These are phyloP conservation scores for Ammodytes marinus DNA, from an alignment of 2,113 vertebrate genomes.

Conservation along the genomic window DNA sequence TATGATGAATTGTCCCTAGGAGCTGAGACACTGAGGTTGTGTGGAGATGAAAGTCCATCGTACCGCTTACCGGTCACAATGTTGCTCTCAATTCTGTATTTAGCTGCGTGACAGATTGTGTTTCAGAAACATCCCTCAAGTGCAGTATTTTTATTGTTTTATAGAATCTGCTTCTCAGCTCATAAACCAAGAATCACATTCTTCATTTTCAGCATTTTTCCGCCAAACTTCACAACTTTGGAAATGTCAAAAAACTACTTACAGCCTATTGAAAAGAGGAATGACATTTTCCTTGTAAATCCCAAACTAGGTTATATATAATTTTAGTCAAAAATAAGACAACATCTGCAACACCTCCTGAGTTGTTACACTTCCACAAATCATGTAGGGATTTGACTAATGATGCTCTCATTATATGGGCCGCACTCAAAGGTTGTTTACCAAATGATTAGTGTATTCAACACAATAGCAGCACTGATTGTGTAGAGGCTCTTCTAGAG, in stretches of 20 bases:
- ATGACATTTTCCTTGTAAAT: constrained; percentile 31
- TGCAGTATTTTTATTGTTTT: constrained; percentile 26
- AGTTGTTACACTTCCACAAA: constrained; percentile 52
- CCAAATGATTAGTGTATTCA: constrained; percentile 61
- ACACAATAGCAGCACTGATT: constrained; percentile 64
- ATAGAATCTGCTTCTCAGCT: constrained; percentile 32
- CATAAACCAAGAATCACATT: constrained; percentile 27
- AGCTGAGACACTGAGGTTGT: constrained; percentile 34
- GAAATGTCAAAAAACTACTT: constrained; percentile 28
- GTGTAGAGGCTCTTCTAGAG: constrained; percentile 45
- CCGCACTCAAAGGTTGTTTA: constrained; percentile 47
- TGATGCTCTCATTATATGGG: constrained; percentile 70
- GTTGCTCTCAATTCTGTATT: constrained; percentile 16
- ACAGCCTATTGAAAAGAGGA: constrained; percentile 28
- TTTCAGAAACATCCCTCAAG: constrained; percentile 45
- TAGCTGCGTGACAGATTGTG: constrained; percentile 11
- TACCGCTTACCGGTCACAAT: constrained; percentile 27
- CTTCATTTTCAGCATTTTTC: constrained; percentile 29
- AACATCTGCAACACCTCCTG: constrained; percentile 37
- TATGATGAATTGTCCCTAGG: constrained; percentile 61
- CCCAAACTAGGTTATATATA: constrained; percentile 39
- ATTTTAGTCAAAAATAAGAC: constrained; percentile 59
- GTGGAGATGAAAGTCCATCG: constrained; percentile 38
- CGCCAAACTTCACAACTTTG: constrained; percentile 37
- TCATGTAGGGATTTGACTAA: constrained; percentile 56